Percentiles rank a stretch among this genome's conserved stretches.
These are phyloP conservation scores for Berghia stephanieae DNA, from an alignment of 1,140 invertebrate genomes.

Conservation along the genomic window DNA sequence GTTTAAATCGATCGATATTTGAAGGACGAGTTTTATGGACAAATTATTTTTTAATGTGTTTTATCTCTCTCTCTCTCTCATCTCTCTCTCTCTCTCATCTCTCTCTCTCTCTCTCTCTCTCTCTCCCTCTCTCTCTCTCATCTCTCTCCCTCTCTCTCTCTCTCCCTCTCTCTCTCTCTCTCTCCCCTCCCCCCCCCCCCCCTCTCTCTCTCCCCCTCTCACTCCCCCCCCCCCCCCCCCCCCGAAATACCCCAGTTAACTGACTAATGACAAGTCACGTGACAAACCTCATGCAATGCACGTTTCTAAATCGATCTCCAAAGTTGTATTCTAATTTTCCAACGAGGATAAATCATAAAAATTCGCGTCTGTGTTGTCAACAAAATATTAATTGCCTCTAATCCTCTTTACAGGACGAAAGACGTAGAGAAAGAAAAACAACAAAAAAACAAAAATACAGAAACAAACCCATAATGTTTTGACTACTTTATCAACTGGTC, in stretches of 20 bases:
- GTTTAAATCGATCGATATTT: too few relatives aligned
- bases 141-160: too few relatives aligned
- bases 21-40: too few relatives aligned
- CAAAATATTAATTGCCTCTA: background rate
- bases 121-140: conserved; percentile 4
- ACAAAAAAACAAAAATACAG: too few relatives aligned
- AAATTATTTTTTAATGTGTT: background rate
- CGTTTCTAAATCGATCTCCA: background rate
- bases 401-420: background rate
- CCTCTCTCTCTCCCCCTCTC: conserved; percentile 1
- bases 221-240: background rate
- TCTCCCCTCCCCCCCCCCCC: background rate
- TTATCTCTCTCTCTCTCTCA: background rate
- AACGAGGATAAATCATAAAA: too few relatives aligned
- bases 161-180: background rate
- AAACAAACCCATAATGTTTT: too few relatives aligned
- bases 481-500: too few relatives aligned
- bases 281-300: background rate
- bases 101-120: conserved; percentile 5
- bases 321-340: background rate
- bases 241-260: background rate
- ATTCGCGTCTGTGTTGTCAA: too few relatives aligned
- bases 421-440: background rate
- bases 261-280: background rate
- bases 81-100: too few relatives aligned